Evolutionary conservation across 2,797 vertebrate species (phyloP).

Genomic region (Poeciliopsis gracilis): DNA sequence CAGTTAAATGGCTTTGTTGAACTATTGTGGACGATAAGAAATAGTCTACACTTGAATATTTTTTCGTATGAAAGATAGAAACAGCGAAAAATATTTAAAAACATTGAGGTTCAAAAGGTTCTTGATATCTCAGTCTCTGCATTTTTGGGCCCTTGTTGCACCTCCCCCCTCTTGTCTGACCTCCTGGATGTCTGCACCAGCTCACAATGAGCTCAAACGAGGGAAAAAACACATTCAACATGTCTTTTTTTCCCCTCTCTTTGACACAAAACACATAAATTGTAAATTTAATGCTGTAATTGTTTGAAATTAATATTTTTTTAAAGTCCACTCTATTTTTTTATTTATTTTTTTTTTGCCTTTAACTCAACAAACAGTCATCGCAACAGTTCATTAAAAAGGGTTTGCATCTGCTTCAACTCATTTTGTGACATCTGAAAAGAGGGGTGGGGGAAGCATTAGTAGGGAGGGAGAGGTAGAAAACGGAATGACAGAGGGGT

Average conservation of each 20-base stretch:
- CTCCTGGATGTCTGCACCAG: background rate
- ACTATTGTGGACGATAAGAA: background rate
- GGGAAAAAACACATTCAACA: background rate
- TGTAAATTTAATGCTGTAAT: background rate
- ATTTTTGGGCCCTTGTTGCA: background rate
- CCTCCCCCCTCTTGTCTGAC: background rate
- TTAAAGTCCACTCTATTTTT: background rate
- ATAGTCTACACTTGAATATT: background rate
- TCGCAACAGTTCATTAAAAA: conserved; percentile 21
- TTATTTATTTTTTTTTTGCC: background rate
- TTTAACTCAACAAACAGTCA: conserved; percentile 2
- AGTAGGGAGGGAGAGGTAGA: conserved; percentile 11
- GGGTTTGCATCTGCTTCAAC: conserved; percentile 34
- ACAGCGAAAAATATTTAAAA: background rate
- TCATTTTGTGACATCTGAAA: conserved; percentile 60
- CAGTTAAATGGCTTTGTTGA: background rate
- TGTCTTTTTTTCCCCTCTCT: background rate
- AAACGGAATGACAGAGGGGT: conserved; percentile 39
- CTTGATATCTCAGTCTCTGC: background rate
- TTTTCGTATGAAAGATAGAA: background rate
- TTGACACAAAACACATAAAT: background rate
- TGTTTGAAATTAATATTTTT: background rate
- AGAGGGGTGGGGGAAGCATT: conserved; percentile 18
- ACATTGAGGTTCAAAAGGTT: background rate
- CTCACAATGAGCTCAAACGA: background rate